These are phyloP conservation scores for Chaetogeoica ovagalla DNA, from an alignment of 2,888 invertebrate species.

Conservation along the genomic window DNA sequence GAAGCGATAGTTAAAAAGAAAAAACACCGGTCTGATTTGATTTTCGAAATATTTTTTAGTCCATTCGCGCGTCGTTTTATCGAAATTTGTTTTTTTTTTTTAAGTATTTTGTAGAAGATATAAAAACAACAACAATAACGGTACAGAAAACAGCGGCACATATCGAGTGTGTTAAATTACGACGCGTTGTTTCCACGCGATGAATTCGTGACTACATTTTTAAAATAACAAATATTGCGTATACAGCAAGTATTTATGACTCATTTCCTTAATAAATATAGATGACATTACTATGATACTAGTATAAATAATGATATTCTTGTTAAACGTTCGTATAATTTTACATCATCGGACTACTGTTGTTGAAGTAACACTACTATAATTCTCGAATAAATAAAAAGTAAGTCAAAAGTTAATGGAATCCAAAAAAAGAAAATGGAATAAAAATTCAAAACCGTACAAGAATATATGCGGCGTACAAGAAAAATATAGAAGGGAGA, in stretches of 20 bases:
- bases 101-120: background rate
- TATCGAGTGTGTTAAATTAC: background rate
- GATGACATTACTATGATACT: background rate
- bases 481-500: background rate
- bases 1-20: too few relatives aligned
- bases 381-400: conserved; percentile 17
- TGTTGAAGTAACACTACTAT: background rate
- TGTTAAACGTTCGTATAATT: background rate
- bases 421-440: background rate
- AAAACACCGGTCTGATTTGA: too few relatives aligned
- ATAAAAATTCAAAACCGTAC: background rate
- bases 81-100: conserved; percentile 12
- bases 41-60: background rate
- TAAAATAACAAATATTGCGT: background rate
- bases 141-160: background rate
- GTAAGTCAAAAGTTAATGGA: background rate
- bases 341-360: background rate
- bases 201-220: background rate
- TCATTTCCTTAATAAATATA: conserved; percentile 4
- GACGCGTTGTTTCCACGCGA: background rate
- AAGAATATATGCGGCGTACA: too few relatives aligned
- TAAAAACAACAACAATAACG: background rate
- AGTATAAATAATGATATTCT: background rate
- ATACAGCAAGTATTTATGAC: background rate
- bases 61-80: background rate